Conservation (phyloP, 2,113 vertebrate species). For the Myxocyprinus asiaticus region DNA sequence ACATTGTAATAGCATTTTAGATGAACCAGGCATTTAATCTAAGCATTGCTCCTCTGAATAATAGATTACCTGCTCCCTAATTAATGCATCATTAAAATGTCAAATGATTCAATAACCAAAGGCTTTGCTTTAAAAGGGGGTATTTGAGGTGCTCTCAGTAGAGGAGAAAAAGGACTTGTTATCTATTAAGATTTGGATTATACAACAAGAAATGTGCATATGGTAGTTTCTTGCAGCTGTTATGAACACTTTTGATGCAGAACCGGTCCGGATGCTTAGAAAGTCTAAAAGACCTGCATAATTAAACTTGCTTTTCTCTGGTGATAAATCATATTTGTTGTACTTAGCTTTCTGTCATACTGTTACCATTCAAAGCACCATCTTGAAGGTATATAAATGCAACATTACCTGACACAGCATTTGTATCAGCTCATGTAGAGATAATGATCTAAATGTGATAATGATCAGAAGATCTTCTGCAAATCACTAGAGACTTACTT, state of each 20-base stretch:
- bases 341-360: background rate
- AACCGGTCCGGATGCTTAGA: background rate
- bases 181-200: background rate
- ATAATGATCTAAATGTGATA: background rate
- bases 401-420: background rate
- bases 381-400: background rate
- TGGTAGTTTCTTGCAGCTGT: background rate
- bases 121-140: background rate
- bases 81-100: conserved; percentile 27
- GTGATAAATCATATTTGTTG: background rate
- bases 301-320: too few relatives aligned
- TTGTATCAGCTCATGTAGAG: background rate
- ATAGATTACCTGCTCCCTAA: conserved; percentile 13
- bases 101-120: background rate
- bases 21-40: background rate
- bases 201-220: conserved; percentile 2
- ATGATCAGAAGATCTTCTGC: background rate
- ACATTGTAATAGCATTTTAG: background rate
- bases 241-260: background rate
- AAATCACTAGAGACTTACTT: background rate
- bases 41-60: conserved; percentile 16
- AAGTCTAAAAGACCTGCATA: too few relatives aligned
- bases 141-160: background rate
- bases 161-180: background rate
- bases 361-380: background rate